phyloP scores from a whole-genome alignment of 2,797 vertebrate genomes.

The Scleropages formosus region DNA sequence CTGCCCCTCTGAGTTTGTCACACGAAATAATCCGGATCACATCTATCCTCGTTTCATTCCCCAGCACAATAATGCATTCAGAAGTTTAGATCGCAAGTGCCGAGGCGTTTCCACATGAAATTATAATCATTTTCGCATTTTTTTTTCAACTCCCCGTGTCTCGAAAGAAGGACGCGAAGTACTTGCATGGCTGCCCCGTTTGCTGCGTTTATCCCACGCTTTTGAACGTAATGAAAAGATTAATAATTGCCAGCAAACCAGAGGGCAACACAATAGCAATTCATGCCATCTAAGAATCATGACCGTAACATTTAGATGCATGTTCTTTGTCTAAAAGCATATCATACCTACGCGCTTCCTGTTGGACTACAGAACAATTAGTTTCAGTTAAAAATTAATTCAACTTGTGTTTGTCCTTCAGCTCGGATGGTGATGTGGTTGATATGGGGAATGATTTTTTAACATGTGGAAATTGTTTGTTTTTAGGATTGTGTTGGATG shows the following conservation, averaged over 20 bases:
- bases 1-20: neutral
- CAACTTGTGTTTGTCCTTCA: neutral
- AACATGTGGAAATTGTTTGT: conserved; percentile 63
- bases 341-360: neutral
- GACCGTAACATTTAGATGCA: neutral
- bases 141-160: conserved; percentile 52
- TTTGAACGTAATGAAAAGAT: conserved; percentile 37
- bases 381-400: neutral
- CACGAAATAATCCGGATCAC: neutral
- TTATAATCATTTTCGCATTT: conserved; percentile 48
- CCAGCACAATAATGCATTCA: conserved; percentile 1
- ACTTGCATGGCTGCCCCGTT: conserved; percentile 47
- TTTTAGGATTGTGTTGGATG: conserved; percentile 84
- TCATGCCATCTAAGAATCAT: neutral
- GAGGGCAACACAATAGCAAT: neutral
- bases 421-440: neutral
- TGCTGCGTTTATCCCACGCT: conserved; percentile 50
- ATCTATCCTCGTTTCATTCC: neutral
- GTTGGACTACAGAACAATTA: neutral
- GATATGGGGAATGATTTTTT: neutral
- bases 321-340: neutral
- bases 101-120: conserved; percentile 36
- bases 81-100: neutral
- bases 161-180: conserved; percentile 45
- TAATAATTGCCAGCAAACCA: conserved; percentile 26